phyloP scores from a whole-genome alignment of 2,113 vertebrate species.

The Zosterops hypoxanthus region DNA sequence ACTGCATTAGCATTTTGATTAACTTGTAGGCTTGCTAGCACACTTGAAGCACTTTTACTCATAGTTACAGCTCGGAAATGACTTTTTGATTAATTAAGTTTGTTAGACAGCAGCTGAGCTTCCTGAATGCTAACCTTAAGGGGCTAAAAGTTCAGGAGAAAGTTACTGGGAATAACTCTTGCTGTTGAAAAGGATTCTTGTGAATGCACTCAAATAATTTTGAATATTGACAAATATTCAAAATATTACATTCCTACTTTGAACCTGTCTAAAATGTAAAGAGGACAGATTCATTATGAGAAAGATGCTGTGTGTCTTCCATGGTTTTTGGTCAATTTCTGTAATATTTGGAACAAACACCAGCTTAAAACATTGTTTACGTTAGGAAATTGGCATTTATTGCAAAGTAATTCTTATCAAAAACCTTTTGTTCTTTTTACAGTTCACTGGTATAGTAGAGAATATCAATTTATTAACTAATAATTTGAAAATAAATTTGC shows the following conservation, averaged over 20 bases:
- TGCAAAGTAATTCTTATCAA: neutral
- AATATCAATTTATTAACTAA: neutral
- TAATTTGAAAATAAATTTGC: neutral
- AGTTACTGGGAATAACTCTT: slow-evolving; percentile 82
- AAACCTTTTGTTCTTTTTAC: neutral
- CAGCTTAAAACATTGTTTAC: neutral
- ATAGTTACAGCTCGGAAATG: slow-evolving; percentile 91
- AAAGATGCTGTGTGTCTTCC: slow-evolving; percentile 29
- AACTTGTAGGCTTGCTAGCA: slow-evolving; percentile 92
- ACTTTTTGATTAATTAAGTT: slow-evolving; percentile 97
- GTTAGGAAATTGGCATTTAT: neutral
- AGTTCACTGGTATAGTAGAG: neutral
- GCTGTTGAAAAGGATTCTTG: slow-evolving; percentile 71
- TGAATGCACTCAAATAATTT: slow-evolving; percentile 51
- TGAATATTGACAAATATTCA: slow-evolving; percentile 62
- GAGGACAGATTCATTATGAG: neutral
- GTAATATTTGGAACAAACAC: slow-evolving; percentile 15
- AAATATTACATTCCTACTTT: slow-evolving; percentile 64
- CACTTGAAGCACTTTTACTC: slow-evolving; percentile 92
- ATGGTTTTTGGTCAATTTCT: neutral
- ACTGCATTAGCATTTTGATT: slow-evolving; percentile 99
- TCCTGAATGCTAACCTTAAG: slow-evolving; percentile 88
- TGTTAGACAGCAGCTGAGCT: slow-evolving; percentile 94
- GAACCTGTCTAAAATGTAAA: slow-evolving; percentile 43
- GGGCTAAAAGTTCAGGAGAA: slow-evolving; percentile 85